These are phyloP conservation scores for Lasioglossum pauxillum DNA, from an alignment of 2,888 invertebrate species.

Conservation along the genomic window DNA sequence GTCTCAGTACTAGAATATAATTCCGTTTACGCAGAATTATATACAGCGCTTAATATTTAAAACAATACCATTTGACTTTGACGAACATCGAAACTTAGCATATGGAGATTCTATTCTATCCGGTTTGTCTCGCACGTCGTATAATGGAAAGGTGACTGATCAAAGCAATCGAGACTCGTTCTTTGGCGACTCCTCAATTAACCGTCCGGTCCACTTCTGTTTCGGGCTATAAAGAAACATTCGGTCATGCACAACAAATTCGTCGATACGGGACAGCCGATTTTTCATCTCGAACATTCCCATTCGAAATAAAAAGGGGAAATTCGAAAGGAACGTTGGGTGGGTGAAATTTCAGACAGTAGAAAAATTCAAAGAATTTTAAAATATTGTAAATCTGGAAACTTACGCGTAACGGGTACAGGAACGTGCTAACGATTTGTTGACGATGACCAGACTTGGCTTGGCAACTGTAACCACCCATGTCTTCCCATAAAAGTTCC, in stretches of 20 bases:
- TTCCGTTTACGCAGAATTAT: constrained; percentile 25
- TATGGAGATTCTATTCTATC: constrained; percentile 17
- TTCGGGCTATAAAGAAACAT: constrained; percentile 44
- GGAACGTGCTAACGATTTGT: constrained; percentile 61
- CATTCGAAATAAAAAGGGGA: not conserved
- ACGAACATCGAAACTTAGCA: constrained; percentile 46
- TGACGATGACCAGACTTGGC: constrained; percentile 83
- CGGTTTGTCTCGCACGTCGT: constrained; percentile 27
- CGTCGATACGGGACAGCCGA: not conserved
- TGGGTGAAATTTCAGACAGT: not conserved
- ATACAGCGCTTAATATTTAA: constrained; percentile 33
- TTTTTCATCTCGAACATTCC: not conserved
- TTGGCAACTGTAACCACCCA: constrained; percentile 93
- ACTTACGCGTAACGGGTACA: constrained; percentile 65
- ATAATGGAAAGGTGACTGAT: constrained; percentile 31
- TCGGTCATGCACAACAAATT: not conserved
- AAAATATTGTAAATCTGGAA: not conserved
- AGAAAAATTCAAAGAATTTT: not conserved
- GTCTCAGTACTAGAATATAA: constrained; percentile 26
- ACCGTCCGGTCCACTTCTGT: constrained; percentile 40
- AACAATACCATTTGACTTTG: constrained; percentile 47
- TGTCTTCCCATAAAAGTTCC: constrained; percentile 90
- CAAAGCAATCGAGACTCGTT: constrained; percentile 20
- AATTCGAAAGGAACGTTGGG: not conserved
- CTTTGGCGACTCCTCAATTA: constrained; percentile 35